Conservation (phyloP, 2,113 vertebrate species). For the Heptranchias perlo region DNA sequence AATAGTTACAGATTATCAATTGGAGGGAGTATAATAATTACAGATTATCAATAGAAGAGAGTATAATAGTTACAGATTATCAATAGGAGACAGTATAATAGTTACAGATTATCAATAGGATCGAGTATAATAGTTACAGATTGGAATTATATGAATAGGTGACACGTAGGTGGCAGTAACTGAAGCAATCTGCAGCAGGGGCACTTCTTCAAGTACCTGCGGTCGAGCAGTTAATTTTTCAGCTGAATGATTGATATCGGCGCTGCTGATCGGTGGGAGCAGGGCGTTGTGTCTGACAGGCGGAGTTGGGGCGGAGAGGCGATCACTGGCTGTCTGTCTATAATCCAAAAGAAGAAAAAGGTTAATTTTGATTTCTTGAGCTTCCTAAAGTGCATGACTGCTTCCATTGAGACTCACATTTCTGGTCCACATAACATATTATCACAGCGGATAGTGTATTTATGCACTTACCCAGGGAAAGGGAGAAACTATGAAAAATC, state of each 20-base stretch:
- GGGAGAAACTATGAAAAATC: background rate
- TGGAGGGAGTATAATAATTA: background rate
- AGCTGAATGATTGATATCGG: background rate
- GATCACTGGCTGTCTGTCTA: slow-evolving; percentile 1
- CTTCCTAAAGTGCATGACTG: background rate
- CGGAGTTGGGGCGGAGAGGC: background rate
- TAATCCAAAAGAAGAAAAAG: background rate
- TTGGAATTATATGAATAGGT: background rate
- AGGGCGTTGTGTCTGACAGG: background rate
- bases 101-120: background rate
- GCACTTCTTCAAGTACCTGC: background rate
- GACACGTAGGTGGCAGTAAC: background rate
- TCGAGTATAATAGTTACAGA: background rate
- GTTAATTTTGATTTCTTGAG: background rate
- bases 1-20: background rate
- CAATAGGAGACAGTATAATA: background rate
- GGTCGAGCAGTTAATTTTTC: background rate
- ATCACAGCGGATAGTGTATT: background rate
- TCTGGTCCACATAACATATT: background rate
- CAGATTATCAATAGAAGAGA: background rate
- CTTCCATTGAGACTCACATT: background rate
- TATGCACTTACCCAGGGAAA: background rate
- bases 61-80: background rate
- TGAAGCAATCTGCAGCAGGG: background rate
- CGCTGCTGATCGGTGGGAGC: background rate